phyloP scores from a whole-genome alignment of 1,140 invertebrate species.

The Drosophila murphyi region DNA sequence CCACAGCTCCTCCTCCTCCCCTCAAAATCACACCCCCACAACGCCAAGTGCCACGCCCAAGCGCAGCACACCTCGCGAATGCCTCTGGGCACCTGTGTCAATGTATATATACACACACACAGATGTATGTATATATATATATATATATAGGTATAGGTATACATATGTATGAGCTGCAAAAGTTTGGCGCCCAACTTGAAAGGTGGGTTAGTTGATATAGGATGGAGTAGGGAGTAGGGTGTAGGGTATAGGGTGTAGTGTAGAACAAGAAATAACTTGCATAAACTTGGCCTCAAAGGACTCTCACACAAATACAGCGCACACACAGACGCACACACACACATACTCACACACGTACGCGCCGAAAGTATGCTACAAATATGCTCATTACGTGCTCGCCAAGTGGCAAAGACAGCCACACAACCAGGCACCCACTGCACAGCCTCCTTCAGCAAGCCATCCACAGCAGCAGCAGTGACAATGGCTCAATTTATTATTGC shows the following conservation, averaged over 20 bases:
- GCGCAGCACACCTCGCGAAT: neutral
- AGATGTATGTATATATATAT: neutral
- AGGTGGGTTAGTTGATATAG: conserved; percentile 7
- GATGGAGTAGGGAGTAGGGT: neutral
- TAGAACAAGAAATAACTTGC: conserved; percentile 68
- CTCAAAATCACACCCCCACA: neutral
- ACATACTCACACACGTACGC: conserved; percentile 60
- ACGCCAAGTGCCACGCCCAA: conserved; percentile 22
- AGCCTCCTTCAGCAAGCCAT: neutral
- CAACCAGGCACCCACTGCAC: neutral
- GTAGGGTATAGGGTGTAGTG: neutral
- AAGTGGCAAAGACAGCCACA: conserved; percentile 45
- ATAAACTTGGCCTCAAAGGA: conserved; percentile 77
- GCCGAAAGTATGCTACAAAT: conserved; percentile 77
- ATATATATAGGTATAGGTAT: neutral
- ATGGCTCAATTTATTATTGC: conserved; percentile 81
- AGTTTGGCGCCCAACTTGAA: conserved; percentile 44
- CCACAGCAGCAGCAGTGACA: conserved; percentile 48
- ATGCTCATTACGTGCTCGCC: conserved; percentile 77
- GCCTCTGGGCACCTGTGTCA: conserved; percentile 50
- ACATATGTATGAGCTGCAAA: conserved; percentile 24
- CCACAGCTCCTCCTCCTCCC: neutral
- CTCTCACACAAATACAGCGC: conserved; percentile 23
- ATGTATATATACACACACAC: conserved; percentile 11
- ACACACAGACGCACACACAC: conserved; percentile 18